phyloP scores from a whole-genome alignment of 1,140 invertebrate genomes.

The Doryteuthis pealeii region DNA sequence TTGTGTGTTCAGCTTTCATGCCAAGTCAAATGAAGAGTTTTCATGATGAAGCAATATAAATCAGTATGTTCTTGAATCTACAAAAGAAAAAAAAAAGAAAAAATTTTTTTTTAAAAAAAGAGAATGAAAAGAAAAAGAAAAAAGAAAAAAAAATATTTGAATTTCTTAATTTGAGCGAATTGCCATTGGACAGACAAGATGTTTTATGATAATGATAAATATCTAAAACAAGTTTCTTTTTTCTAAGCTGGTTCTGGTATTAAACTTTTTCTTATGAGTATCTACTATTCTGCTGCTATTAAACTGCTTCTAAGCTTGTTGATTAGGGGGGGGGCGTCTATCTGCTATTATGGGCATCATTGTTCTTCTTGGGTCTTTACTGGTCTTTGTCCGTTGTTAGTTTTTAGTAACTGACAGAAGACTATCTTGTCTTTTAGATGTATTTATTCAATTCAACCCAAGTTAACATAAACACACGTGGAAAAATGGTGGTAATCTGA shows the following conservation, averaged over 20 bases:
- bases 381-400: too few relatives aligned
- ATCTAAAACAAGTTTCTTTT: neutral
- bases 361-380: too few relatives aligned
- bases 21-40: slow-evolving; percentile 73
- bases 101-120: slow-evolving; percentile 1
- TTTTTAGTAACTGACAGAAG: too few relatives aligned
- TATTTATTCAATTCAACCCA: too few relatives aligned
- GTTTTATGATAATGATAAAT: neutral
- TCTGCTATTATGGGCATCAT: too few relatives aligned
- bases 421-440: too few relatives aligned
- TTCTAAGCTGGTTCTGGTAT: neutral
- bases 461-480: too few relatives aligned
- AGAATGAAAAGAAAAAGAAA: neutral
- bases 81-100: slow-evolving; percentile 40
- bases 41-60: slow-evolving; percentile 83
- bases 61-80: slow-evolving; percentile 89
- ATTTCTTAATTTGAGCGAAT: neutral
- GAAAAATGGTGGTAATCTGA: too few relatives aligned
- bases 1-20: slow-evolving; percentile 36
- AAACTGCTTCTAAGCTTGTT: too few relatives aligned
- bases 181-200: neutral
- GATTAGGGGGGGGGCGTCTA: too few relatives aligned
- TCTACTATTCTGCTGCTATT: too few relatives aligned
- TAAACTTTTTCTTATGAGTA: too few relatives aligned
- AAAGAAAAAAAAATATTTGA: neutral